A percentile compares a stretch with the other conserved stretches of the same genome.
Evolutionary conservation across 2,113 vertebrate genomes (phyloP).

Genomic region (Pituophis catenifer): DNA sequence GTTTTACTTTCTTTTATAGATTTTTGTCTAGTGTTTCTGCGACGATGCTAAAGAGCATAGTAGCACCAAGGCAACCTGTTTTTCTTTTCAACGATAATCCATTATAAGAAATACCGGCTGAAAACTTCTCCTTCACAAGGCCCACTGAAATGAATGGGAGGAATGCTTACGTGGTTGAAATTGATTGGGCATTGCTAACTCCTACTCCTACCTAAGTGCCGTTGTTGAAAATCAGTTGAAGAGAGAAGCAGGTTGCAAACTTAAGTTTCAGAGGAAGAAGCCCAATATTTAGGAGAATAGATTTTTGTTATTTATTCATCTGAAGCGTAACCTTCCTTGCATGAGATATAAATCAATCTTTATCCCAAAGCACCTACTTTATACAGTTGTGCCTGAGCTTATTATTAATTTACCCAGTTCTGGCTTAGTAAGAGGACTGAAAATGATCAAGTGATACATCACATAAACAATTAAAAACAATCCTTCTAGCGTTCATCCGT

Average conservation of each 20-base stretch:
- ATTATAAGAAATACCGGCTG: background rate
- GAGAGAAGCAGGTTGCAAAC: constrained; percentile 45
- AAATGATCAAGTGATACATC: constrained; percentile 59
- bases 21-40: constrained; percentile 52
- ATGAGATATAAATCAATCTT: constrained; percentile 63
- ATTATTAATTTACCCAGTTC: constrained; percentile 66
- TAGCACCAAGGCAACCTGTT: constrained; percentile 39
- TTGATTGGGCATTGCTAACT: background rate
- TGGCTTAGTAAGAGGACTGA: constrained; percentile 45
- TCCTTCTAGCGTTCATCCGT: constrained; percentile 44
- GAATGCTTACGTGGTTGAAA: background rate
- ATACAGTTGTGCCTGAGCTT: constrained; percentile 41
- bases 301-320: constrained; percentile 58
- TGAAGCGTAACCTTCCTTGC: constrained; percentile 32
- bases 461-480: constrained; percentile 71
- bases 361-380: constrained; percentile 46
- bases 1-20: constrained; percentile 57
- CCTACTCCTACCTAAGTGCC: background rate
- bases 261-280: constrained; percentile 40
- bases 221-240: constrained; percentile 54
- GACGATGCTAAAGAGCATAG: constrained; percentile 38
- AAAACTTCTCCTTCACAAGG: background rate
- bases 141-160: background rate
- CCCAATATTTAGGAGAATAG: constrained; percentile 54
- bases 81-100: constrained; percentile 37